phyloP scores from a whole-genome alignment of 2,797 vertebrate species.

The Lophius americanus region DNA sequence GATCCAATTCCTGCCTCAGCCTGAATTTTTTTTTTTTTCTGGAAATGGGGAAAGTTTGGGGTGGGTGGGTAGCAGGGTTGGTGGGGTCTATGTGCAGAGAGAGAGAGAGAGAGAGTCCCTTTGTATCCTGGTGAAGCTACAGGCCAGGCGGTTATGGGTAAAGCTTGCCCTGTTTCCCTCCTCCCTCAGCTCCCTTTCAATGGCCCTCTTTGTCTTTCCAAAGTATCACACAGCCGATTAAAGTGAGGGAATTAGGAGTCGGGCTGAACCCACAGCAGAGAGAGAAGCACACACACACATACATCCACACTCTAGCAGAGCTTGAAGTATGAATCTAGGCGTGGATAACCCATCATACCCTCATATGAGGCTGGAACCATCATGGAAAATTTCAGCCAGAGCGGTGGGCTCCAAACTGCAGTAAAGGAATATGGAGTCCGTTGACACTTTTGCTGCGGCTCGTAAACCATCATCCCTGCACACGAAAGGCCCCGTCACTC shows the following conservation, averaged over 20 bases:
- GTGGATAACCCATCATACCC: constrained; percentile 10
- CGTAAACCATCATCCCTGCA: not conserved
- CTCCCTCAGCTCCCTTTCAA: constrained; percentile 69
- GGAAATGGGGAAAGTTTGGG: constrained; percentile 14
- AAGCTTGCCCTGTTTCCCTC: constrained; percentile 49
- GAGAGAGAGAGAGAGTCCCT: constrained; percentile 67
- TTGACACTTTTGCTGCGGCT: not conserved
- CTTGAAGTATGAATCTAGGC: constrained; percentile 41
- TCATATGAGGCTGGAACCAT: constrained; percentile 3
- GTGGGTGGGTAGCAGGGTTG: constrained; percentile 27
- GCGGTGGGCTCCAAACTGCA: not conserved
- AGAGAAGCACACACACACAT: constrained; percentile 40
- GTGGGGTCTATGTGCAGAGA: constrained; percentile 38
- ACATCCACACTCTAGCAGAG: constrained; percentile 17
- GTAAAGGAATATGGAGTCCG: not conserved
- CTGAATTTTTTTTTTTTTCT: constrained; percentile 31
- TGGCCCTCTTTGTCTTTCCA: constrained; percentile 82
- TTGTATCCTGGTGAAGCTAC: constrained; percentile 78
- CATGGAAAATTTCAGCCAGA: constrained; percentile 1
- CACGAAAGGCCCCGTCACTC: not conserved
- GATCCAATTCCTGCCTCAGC: constrained; percentile 37
- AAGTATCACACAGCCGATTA: constrained; percentile 86
- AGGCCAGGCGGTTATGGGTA: constrained; percentile 70
- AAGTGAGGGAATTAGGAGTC: constrained; percentile 84
- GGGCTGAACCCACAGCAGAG: constrained; percentile 67